Conservation (phyloP, 2,888 invertebrate genomes). For the Noctua pronuba region DNA sequence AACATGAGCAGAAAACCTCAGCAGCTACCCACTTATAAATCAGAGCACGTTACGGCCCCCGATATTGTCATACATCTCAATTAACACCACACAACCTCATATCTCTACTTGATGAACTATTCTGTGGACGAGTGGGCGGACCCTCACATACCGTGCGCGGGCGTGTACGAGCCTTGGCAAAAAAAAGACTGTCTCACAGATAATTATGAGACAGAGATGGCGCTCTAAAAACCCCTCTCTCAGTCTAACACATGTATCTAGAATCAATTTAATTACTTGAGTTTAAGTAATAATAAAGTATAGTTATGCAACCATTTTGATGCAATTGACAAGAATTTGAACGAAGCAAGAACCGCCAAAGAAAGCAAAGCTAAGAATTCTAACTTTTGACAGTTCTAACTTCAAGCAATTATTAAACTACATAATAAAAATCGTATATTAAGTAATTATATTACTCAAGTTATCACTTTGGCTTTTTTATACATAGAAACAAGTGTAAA, state of each 20-base stretch:
- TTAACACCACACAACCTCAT: conserved; percentile 29
- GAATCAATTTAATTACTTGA: no score
- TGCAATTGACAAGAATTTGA: no score
- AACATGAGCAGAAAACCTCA: conserved; percentile 18
- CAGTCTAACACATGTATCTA: not conserved
- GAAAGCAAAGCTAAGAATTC: no score
- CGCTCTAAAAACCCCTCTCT: not conserved
- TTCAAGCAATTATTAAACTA: no score
- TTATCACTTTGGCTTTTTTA: no score
- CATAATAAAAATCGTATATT: no score
- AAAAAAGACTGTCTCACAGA: not conserved
- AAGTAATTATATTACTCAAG: no score
- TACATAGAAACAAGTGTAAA: no score
- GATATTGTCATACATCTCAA: conserved; percentile 48
- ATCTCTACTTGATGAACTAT: conserved; percentile 43
- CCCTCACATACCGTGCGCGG: not conserved
- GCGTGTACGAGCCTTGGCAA: not conserved
- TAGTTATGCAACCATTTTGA: no score
- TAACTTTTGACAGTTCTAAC: no score
- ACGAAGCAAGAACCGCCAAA: no score
- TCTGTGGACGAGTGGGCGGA: conserved; percentile 12
- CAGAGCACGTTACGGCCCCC: conserved; percentile 31
- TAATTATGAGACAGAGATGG: not conserved
- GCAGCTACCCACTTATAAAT: conserved; percentile 11
- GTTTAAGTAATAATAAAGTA: no score